Conservation (phyloP, 2,113 vertebrate genomes). For the Sylvietta virens region DNA sequence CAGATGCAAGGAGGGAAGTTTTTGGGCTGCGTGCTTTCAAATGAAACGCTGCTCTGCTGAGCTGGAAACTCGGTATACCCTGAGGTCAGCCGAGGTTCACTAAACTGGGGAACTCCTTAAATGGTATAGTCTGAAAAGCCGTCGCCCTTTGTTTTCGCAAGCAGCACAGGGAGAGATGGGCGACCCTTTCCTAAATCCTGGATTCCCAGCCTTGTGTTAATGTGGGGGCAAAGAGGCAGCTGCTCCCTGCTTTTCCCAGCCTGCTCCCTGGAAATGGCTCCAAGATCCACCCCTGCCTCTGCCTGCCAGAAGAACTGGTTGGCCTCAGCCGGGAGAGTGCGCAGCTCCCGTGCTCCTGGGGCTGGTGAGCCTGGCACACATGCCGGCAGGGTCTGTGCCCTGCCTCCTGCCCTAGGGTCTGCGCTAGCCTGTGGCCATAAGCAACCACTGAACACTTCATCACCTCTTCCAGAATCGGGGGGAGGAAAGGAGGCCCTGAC, state of each 20-base stretch:
- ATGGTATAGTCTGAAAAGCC: not conserved
- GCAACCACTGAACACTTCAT: not conserved
- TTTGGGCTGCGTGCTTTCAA: not conserved
- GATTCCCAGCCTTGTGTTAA: not conserved
- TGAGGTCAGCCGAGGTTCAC: conserved; percentile 41
- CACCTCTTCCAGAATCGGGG: not conserved
- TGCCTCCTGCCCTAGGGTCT: not conserved
- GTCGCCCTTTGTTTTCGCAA: not conserved
- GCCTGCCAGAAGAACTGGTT: conserved; percentile 17
- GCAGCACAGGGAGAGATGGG: not conserved
- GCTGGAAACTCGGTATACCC: conserved; percentile 6
- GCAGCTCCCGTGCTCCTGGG: not conserved
- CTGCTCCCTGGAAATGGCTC: not conserved
- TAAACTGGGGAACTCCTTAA: conserved; percentile 37
- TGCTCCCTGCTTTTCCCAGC: not conserved
- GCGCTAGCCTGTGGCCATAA: not conserved
- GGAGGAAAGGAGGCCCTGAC: not conserved
- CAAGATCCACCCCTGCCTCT: not conserved
- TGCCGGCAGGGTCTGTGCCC: not conserved
- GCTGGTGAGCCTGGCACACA: fast-evolving
- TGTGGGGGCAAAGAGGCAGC: not conserved
- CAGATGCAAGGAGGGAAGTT: not conserved
- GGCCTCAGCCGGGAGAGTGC: not conserved
- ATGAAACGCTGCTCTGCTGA: not conserved
- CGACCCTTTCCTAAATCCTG: not conserved